These are phyloP conservation scores for Seriola dumerili DNA, from an alignment of 2,113 vertebrate genomes.

Conservation along the genomic window DNA sequence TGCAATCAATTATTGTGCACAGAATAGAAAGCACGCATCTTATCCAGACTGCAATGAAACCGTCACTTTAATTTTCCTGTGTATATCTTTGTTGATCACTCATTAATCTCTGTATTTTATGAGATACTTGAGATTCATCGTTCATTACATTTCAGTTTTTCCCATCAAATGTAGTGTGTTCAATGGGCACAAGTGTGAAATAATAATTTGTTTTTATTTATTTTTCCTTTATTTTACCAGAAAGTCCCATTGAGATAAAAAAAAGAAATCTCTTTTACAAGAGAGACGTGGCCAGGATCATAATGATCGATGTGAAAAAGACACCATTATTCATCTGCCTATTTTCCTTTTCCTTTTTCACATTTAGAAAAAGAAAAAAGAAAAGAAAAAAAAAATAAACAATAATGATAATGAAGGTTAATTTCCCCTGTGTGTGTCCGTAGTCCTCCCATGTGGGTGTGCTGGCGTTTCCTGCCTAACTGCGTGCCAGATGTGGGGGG, in stretches of 20 bases:
- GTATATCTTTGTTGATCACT: background rate
- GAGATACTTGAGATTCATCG: background rate
- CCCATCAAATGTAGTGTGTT: too few species aligned
- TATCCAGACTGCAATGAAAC: background rate
- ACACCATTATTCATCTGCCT: background rate
- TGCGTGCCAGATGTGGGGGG: constrained; percentile 80
- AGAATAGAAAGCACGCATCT: background rate
- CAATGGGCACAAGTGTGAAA: too few species aligned
- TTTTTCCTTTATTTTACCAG: too few species aligned
- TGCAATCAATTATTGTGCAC: background rate
- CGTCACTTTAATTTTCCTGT: background rate
- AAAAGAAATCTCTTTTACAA: too few species aligned
- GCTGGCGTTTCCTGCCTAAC: constrained; percentile 89
- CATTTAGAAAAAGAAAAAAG: background rate
- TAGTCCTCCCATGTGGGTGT: constrained; percentile 89
- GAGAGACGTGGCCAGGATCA: background rate
- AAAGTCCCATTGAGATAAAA: too few species aligned
- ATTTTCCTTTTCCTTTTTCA: background rate
- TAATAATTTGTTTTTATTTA: background rate
- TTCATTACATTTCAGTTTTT: too few species aligned
- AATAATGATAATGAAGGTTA: background rate
- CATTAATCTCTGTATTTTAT: background rate
- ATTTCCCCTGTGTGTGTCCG: background rate
- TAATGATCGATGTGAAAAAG: background rate
- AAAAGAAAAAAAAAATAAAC: background rate